Base-by-base conservation (phyloP, 2,888 invertebrate species). In the Busseola fusca region DNA sequence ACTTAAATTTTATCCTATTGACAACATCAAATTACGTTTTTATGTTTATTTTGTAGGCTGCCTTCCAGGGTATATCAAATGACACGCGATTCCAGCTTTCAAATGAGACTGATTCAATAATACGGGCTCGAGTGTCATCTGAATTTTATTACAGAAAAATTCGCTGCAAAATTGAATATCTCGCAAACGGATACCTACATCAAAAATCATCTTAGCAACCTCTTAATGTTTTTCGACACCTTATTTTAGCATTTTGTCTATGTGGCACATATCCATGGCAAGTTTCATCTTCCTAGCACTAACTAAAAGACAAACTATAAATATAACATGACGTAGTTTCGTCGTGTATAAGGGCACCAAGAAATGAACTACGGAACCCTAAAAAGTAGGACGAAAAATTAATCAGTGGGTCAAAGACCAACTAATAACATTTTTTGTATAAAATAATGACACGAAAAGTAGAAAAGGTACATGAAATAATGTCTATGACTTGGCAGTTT, bases 401-500 rank as follows among this genome's bases (percentile, higher is more conserved):
- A 70, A 77, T 77, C 78, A 81, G 60, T 34, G 60, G 34, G n/a
- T 62, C 60, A 76, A 77, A 77, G 57, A 57, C 18, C 59, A 60
- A 42, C 25, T 76, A 52, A 52, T 21, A 69, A 56, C 25, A 52
- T 52, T 60, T 81, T 81, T 62, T 59, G 9, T 77, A 48, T 4
- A 69, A 81, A 56, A 64, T 57, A 64, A 74, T 80, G 16, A 50
- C 58, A 37, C 21, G 7, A n/a, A 76, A 63, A 42, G n/a, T 67
- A 30, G 16, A 34, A 30, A 42, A 68, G 2, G 30, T 34, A 5
- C n/a, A 6, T n/a, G n/a, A 45, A 76, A 76, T 25, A n/a, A 76
- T 45, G 9, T 56, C 18, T 16, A 27, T 27, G 27, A 45, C 10
- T 6, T 34, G 21, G 30, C 37, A n/a, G 25, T 30, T 52, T 37